Percentiles rank a stretch among this genome's conserved stretches.
phyloP scores from a whole-genome alignment of 2,797 vertebrate species.

The Tachyglossus aculeatus region DNA sequence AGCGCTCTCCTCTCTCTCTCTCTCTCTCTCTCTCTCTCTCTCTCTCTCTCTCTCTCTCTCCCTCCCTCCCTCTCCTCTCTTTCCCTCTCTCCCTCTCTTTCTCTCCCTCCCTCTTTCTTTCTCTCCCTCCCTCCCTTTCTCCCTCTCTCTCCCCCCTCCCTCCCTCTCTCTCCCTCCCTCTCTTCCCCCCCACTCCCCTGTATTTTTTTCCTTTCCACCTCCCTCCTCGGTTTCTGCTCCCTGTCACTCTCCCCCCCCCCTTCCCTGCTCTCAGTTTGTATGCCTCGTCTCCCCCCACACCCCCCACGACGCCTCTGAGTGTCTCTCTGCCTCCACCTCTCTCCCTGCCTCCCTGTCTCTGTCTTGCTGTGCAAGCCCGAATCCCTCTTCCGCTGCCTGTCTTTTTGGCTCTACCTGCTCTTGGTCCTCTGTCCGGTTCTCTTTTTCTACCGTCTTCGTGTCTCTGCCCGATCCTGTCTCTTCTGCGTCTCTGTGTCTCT shows the following conservation, averaged over 20 bases:
- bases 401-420: not conserved
- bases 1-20: slow-evolving; percentile 48
- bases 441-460: slow-evolving; percentile 20
- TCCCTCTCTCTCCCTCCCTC: not conserved
- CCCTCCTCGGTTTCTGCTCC: not conserved
- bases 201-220: not conserved
- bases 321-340: too few species aligned
- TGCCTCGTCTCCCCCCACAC: too few species aligned
- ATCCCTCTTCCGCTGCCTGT: fast-evolving
- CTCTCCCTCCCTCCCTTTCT: not conserved
- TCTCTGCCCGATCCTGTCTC: slow-evolving; percentile 17
- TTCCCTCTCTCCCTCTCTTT: slow-evolving; percentile 16
- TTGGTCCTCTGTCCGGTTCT: not conserved
- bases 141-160: not conserved
- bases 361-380: too few species aligned
- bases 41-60: slow-evolving; percentile 51
- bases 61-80: not conserved
- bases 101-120: slow-evolving; percentile 22
- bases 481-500: slow-evolving; percentile 38
- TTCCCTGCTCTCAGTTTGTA: not conserved
- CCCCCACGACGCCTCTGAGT: too few species aligned
- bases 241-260: not conserved
- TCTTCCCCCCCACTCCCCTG: not conserved
- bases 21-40: slow-evolving; percentile 26
- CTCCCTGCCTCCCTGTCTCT: too few species aligned